Evolutionary conservation across 2,888 invertebrate genomes (phyloP).

Genomic region (Tryphoninae sp.): DNA sequence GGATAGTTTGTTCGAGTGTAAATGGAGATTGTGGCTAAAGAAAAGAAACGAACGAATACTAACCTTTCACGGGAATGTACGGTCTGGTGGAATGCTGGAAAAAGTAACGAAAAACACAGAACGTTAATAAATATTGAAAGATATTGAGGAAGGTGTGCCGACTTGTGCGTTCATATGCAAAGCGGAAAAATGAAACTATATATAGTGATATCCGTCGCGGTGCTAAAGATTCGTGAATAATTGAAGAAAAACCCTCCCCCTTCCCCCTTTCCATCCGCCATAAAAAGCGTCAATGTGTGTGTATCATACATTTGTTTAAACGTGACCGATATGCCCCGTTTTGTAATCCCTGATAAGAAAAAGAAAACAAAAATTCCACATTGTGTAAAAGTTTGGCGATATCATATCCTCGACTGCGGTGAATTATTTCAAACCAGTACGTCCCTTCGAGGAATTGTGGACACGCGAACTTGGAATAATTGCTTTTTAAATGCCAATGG

Average conservation of each 20-base stretch:
- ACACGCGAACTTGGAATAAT: conserved; percentile 9
- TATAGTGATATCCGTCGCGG: conserved; percentile 19
- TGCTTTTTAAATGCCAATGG: conserved; percentile 2
- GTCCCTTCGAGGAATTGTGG: background rate
- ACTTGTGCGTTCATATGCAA: conserved; percentile 65
- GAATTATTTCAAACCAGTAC: conserved; percentile 24
- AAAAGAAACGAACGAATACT: conserved; percentile 50
- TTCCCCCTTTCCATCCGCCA: background rate
- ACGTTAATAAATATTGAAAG: conserved; percentile 28
- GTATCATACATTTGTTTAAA: conserved; percentile 66
- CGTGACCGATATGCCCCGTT: conserved; percentile 9
- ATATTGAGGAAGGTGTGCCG: conserved; percentile 41
- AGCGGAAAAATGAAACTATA: conserved; percentile 53
- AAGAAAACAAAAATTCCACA: background rate
- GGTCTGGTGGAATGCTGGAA: conserved; percentile 80
- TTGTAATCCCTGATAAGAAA: conserved; percentile 8
- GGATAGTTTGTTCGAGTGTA: background rate
- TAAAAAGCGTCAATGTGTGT: conserved; percentile 61
- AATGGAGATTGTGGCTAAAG: conserved; percentile 4
- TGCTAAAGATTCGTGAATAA: conserved; percentile 32
- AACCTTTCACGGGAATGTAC: conserved; percentile 80
- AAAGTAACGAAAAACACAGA: conserved; percentile 50
- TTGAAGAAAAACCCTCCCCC: conserved; percentile 4
- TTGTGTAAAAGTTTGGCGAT: conserved; percentile 1
- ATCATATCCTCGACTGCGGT: conserved; percentile 28